A percentile compares a stretch with the other conserved stretches of the same genome.
Evolutionary conservation across 2,888 invertebrate species (phyloP).

Genomic region (Pristionchus entomophagus): DNA sequence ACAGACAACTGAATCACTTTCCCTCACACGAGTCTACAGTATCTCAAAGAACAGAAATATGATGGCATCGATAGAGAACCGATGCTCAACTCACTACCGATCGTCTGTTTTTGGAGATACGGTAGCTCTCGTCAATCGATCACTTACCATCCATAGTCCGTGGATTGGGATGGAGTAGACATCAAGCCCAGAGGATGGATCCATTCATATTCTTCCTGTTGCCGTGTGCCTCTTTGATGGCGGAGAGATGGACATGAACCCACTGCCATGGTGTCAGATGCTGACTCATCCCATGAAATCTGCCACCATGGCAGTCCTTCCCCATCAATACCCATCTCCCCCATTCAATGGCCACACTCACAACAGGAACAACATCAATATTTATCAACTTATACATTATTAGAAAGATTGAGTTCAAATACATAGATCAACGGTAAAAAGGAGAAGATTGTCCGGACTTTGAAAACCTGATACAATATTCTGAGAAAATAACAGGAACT

Average conservation of each 20-base stretch:
- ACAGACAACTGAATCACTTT: background rate
- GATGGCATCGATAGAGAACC: background rate
- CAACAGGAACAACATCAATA: slow-evolving; percentile 25
- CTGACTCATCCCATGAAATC: background rate
- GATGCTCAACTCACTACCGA: too few relatives aligned
- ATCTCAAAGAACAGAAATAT: background rate
- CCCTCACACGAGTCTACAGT: slow-evolving; percentile 12
- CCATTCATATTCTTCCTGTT: background rate
- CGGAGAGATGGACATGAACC: background rate
- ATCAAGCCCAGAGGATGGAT: background rate
- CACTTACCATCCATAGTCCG: slow-evolving; percentile 22
- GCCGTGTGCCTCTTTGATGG: background rate
- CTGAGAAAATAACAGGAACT: background rate
- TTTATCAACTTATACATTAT: slow-evolving; percentile 19
- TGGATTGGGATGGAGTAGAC: background rate
- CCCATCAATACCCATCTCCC: slow-evolving; percentile 22
- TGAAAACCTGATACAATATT: slow-evolving; percentile 4
- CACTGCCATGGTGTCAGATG: background rate
- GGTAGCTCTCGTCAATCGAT: slow-evolving; percentile 6
- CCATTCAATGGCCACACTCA: background rate
- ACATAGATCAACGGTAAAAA: slow-evolving; percentile 35
- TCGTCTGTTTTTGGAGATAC: background rate
- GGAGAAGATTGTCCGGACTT: background rate
- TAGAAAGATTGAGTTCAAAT: background rate
- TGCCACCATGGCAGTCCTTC: background rate